phyloP scores from a whole-genome alignment of 2,113 vertebrate genomes.

The Dipodomys spectabilis region DNA sequence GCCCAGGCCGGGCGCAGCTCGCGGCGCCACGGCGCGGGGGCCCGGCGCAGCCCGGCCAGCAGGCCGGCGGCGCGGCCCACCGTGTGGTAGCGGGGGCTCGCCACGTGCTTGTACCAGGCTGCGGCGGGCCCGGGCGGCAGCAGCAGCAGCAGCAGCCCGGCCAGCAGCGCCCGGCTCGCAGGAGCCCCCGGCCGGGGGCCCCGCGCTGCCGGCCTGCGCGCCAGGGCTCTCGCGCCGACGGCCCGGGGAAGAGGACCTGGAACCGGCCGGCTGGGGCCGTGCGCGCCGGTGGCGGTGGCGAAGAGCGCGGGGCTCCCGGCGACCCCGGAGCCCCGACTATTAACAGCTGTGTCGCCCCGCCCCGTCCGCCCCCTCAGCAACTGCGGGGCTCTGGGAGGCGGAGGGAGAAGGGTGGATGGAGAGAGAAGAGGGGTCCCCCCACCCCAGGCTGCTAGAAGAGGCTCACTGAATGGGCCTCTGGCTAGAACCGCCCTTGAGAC shows the following conservation, averaged over 20 bases:
- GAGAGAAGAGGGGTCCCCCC: background rate
- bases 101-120: slow-evolving; percentile 86
- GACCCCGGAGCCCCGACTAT: background rate
- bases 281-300: no score
- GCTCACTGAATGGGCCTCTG: background rate
- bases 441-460: background rate
- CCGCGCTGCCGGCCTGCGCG: background rate
- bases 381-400: background rate
- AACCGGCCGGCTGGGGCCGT: background rate
- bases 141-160: slow-evolving; percentile 61
- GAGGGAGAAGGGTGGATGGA: background rate
- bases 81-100: slow-evolving; percentile 83
- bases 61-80: slow-evolving; percentile 85
- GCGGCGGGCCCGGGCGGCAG: slow-evolving; percentile 61
- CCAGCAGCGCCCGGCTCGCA: background rate
- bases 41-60: slow-evolving; percentile 83
- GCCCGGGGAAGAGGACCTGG: background rate
- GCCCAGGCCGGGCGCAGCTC: background rate
- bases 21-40: slow-evolving; percentile 81
- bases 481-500: background rate
- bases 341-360: slow-evolving; percentile 1
- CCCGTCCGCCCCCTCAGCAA: slow-evolving; percentile 25
- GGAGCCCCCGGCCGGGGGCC: background rate
- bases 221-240: slow-evolving; percentile 49
- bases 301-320: no score